Evolutionary conservation across 2,888 invertebrate species (phyloP).

Genomic region (Slavum lentiscoides): DNA sequence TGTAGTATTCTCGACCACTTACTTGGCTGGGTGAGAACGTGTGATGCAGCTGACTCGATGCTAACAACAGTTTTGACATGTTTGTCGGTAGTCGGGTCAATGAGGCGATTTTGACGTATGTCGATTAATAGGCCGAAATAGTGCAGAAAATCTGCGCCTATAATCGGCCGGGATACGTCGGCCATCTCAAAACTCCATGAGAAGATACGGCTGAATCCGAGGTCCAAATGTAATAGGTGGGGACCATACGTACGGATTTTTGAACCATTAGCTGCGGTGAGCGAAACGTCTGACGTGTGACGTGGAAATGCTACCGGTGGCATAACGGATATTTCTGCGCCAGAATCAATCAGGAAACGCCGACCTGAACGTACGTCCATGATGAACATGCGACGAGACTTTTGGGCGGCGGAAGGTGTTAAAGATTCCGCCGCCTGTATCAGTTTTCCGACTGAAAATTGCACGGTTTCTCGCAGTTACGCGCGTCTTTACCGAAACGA

Average conservation of each 20-base stretch:
- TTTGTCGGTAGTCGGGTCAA: not conserved
- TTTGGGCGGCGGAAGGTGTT: not conserved
- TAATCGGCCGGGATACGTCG: constrained; percentile 35
- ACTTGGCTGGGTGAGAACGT: not conserved
- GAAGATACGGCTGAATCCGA: constrained; percentile 20
- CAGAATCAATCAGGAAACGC: constrained; percentile 58
- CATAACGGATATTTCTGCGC: constrained; percentile 58
- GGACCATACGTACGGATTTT: not conserved
- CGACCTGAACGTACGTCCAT: not conserved
- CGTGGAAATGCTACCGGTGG: constrained; percentile 44
- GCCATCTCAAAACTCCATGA: constrained; percentile 49
- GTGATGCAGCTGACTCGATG: not conserved
- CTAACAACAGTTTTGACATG: not conserved
- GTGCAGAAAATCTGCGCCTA: constrained; percentile 48
- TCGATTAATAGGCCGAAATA: constrained; percentile 36
- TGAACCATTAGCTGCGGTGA: constrained; percentile 14
- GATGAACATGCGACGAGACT: not conserved
- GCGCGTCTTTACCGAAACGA: not conserved
- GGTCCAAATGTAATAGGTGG: not conserved
- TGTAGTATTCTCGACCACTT: not conserved
- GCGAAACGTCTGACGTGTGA: constrained; percentile 31
- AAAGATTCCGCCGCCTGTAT: not conserved
- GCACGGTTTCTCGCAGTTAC: not conserved
- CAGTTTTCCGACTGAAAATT: not conserved
- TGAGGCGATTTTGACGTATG: not conserved